Evolutionary conservation across 2,888 invertebrate genomes (phyloP), one percentile per base, ranked within the genome.

Genomic region (Rutpela maculata): DNA sequence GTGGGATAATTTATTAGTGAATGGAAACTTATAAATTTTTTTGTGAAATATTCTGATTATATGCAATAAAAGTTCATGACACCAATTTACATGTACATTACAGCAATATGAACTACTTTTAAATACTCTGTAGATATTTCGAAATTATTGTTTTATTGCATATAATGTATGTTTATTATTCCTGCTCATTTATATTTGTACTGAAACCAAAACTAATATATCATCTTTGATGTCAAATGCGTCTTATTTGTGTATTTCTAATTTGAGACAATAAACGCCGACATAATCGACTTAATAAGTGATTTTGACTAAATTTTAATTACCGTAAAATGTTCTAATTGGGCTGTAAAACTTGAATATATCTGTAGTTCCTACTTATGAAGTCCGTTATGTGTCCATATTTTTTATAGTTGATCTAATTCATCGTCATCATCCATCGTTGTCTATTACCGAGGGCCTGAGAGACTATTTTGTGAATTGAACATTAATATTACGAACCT

Each of bases 1-100:
- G 89, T 96, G 96, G 96, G 95, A 96, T 88, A 92, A 91, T 84
- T 86, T 92, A 67, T 84, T 90, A 78, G 74, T 81, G 38, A 80
- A 80, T 62, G 77, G 82, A 79, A 57, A 71, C 22, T 78, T 74
- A 66, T 74, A 77, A 74, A 43, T 67, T 70, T 71, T 57, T 67
- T 43, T 68, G 65, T 65, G 71, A 18, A 55, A 74, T 50, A 59
- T 55, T 35, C 43, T n/a, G 17, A 62, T 68, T 79, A 73, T 65
- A 22, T 74, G 71, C 77, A 75, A 77, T 79, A 62, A 79, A 77
- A 75, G 73, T 70, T 68, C 5, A 9, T 12, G 11, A 17, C 60
- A 55, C 63, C 17, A n/a, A 15, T n/a, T n/a, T 50, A 63, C 35
- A 11, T 75, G 78, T 75, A 78, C 59, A 78, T 72, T 31, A 63